Percentiles rank a stretch among this genome's conserved stretches.
phyloP scores from a whole-genome alignment of 2,113 vertebrate genomes.

The Hippocampus comes region DNA sequence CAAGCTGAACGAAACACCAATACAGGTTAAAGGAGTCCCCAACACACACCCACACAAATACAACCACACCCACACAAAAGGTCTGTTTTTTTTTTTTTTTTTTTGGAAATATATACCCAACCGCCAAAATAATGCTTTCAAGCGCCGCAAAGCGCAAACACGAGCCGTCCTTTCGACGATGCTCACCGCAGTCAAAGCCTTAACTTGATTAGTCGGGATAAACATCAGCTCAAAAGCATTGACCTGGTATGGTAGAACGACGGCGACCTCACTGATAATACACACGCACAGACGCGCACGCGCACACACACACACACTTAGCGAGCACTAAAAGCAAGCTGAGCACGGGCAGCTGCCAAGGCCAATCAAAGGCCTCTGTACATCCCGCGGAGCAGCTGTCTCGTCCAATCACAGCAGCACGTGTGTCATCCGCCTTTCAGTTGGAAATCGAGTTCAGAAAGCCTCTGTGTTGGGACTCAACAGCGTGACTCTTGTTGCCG shows the following conservation, averaged over 20 bases:
- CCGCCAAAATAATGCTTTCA: constrained; percentile 37
- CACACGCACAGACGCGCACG: constrained; percentile 45
- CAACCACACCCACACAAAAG: too few species aligned
- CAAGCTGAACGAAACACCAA: too few species aligned
- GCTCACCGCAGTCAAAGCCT: constrained; percentile 45
- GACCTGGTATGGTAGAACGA: constrained; percentile 52
- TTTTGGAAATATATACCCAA: not conserved
- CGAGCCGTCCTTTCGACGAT: constrained; percentile 36
- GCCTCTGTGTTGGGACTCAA: constrained; percentile 33
- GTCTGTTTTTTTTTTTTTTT: too few species aligned
- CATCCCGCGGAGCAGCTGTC: constrained; percentile 68
- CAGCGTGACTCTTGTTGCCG: constrained; percentile 22
- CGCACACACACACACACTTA: constrained; percentile 53
- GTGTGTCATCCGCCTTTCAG: constrained; percentile 68
- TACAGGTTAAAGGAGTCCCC: too few species aligned
- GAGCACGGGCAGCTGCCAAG: constrained; percentile 68
- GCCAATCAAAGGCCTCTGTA: constrained; percentile 70
- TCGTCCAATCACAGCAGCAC: constrained; percentile 59
- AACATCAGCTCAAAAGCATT: constrained; percentile 69
- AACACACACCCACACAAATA: too few species aligned
- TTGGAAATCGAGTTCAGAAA: constrained; percentile 55
- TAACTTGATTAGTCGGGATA: constrained; percentile 65
- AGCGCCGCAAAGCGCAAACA: constrained; percentile 17
- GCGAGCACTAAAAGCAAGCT: constrained; percentile 65
- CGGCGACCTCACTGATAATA: constrained; percentile 66